Evolutionary conservation across 2,888 invertebrate genomes (phyloP).

Genomic region (Nebria salina): DNA sequence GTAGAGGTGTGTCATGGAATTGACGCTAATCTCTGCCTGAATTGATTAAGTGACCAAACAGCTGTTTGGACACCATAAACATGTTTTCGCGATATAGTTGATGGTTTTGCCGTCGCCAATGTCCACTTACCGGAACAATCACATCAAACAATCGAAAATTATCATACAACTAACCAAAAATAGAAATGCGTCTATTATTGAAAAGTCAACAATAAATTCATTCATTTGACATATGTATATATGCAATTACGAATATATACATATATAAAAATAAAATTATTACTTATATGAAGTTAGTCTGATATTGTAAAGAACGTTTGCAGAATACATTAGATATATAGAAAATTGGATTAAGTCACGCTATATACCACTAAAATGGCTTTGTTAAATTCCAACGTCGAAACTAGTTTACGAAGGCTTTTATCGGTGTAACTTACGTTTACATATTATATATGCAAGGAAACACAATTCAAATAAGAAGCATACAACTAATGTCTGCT

Average conservation of each 20-base stretch:
- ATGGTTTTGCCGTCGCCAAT: not conserved
- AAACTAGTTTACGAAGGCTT: no score
- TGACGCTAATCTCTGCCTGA: not conserved
- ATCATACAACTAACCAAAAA: not conserved
- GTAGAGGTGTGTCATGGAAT: not conserved
- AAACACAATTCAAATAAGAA: no score
- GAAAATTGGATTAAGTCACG: no score
- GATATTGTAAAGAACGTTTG: no score
- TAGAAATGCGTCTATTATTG: not conserved
- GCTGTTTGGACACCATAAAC: not conserved
- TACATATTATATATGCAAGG: no score
- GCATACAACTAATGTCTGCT: no score
- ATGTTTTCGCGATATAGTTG: not conserved
- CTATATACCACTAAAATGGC: no score
- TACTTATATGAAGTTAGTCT: not conserved
- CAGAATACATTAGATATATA: no score
- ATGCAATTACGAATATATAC: not conserved
- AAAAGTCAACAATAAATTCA: not conserved
- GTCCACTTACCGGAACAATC: not conserved
- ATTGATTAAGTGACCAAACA: not conserved
- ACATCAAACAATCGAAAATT: not conserved
- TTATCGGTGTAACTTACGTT: no score
- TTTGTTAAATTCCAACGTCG: no score
- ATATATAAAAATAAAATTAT: not conserved
- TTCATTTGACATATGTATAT: not conserved